Base-by-base conservation (phyloP, 2,797 vertebrate species). In the Poeciliopsis infans region DNA sequence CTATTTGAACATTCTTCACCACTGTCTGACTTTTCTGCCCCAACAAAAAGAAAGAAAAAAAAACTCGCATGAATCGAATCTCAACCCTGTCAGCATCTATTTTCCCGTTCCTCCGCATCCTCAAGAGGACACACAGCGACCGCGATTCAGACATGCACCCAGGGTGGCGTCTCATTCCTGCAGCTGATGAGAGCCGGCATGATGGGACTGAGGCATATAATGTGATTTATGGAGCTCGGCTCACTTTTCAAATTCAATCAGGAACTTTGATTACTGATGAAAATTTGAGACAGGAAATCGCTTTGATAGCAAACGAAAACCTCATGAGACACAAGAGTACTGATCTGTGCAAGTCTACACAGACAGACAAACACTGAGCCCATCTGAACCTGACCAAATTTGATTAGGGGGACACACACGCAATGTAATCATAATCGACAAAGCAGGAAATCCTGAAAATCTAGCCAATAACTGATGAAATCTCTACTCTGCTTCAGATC, bases 171-270 rank as follows among this genome's bases (percentile, higher is more conserved):
- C 89, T 92, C 83, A 81, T 93, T 88, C 89, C 85, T 86, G 92
- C 81, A 87, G 86, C 87, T 93, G 91, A 91, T 93, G 88, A 91
- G 91, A 89, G 89, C 83, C 83, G 77, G 87, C 89, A 87, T 90
- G 93, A 94, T 92, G 88, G 84, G 91, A 93, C 86, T 86, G 89
- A 93, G 91, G 93, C 93, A 94, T 95, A 92, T 95, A 95, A 96
- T 95, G 91, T 93, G 92, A 95, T 95, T 95, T 94, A 93, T 92
- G 82, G 91, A 92, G 90, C 87, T 31, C 82, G 91, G 89, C 92
- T 95, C 93, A 93, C 91, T 95, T 94, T 94, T 94, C 91, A 94
- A 94, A 95, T 95, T 94, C 92, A 96, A 96, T 94, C 91, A 95
- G 93, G 94, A 95, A 94, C 94, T 94, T 94, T 95, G 94, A 96